These are phyloP conservation scores for Bugula neritina DNA, from an alignment of 2,888 invertebrate species.

Conservation along the genomic window DNA sequence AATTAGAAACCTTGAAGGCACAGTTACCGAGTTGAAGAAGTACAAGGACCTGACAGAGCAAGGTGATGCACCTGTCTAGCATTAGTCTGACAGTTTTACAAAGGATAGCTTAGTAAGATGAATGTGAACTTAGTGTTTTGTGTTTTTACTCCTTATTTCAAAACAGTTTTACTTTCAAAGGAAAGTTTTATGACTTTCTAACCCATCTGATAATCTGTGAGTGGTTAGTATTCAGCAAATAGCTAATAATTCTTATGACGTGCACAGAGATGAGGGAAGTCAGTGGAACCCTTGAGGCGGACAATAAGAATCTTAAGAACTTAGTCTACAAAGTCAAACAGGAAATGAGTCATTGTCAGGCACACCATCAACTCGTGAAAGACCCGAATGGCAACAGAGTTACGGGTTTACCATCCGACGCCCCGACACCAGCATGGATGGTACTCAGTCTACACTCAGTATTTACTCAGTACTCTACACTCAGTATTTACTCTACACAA, in stretches of 20 bases:
- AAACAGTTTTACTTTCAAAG: too few species aligned
- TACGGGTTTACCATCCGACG: not conserved
- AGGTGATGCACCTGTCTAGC: too few species aligned
- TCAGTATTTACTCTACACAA: not conserved
- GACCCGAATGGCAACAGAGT: conserved; percentile 21
- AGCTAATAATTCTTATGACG: too few species aligned
- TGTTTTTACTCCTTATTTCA: too few species aligned
- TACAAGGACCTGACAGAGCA: conserved; percentile 28
- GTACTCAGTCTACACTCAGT: not conserved
- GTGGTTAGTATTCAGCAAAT: too few species aligned
- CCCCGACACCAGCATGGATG: conserved; percentile 24
- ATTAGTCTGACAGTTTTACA: too few species aligned
- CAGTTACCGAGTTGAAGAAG: conserved; percentile 29
- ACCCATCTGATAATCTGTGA: too few species aligned
- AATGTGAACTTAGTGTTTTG: too few species aligned
- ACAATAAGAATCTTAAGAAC: conserved; percentile 43
- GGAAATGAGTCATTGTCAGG: conserved; percentile 50
- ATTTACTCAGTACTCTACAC: not conserved
- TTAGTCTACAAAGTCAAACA: conserved; percentile 43
- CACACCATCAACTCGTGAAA: conserved; percentile 29
- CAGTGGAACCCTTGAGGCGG: conserved; percentile 42
- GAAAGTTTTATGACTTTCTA: too few species aligned
- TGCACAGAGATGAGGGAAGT: conserved; percentile 35
- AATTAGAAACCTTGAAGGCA: conserved; percentile 29
- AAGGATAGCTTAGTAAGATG: too few species aligned